Base-by-base conservation (phyloP, 2,888 invertebrate genomes). In the Icerya purchasi region DNA sequence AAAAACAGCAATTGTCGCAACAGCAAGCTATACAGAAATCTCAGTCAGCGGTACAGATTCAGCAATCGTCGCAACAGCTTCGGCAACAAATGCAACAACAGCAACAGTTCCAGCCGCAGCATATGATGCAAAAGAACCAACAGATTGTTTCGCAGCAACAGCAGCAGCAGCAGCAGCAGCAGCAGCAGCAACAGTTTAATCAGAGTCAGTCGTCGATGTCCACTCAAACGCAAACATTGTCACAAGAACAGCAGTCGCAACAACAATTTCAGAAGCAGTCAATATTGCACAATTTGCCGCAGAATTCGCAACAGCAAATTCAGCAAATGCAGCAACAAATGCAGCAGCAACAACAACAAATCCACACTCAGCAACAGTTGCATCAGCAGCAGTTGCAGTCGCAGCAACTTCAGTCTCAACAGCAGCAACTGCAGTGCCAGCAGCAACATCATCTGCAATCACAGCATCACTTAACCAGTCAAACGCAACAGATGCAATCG, bases 401-500 rank as follows among this genome's bases (percentile, higher is more conserved):
- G 8, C 56, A 60, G 3, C 62, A 60, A 3, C 61, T 61, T 20
- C 61, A 63, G 68, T 49, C 70, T 68, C 57, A 70, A 69, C 59
- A 71, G 69, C 63, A 60, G 58, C 52, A 58, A 14, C 57, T 61
- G 21, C 53, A 51, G 1, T 60, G 59, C n/a, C 61, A 59, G 21
- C 49, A 51, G 21, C 50, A 22, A 22, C 56, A 54, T 19, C 62
- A 63, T 25, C 56, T 63, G 56, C 62, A 58, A 52, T 60, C 60
- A 56, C 60, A 63, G 21, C 58, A 24, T 23, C 60, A 54, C 24
- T 62, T 62, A 23, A n/a, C n/a, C n/a, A n/a, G n/a, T n/a, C 63
- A 62, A 18, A 63, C 64, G 14, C 63, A 63, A 8, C 54, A 51
- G 18, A 51, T 54, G n/a, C n/a, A n/a, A n/a, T n/a, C n/a, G n/a